Conservation (phyloP, 2,797 vertebrate genomes). For the Numenius phaeopus region DNA sequence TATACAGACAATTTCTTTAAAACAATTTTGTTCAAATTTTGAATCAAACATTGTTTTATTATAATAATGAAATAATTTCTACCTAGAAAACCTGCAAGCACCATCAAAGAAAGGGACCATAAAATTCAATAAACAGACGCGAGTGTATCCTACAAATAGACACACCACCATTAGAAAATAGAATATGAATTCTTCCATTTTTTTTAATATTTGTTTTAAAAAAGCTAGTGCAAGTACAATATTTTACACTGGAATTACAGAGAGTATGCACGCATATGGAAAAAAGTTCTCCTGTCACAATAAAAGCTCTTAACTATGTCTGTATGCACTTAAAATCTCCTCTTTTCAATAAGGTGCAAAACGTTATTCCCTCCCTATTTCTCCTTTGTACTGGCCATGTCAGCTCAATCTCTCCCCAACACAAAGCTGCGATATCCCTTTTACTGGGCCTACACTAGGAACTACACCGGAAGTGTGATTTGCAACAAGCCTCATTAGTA, state of each 20-base stretch:
- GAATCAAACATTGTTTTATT: constrained; percentile 96
- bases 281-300: constrained; percentile 88
- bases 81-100: constrained; percentile 98
- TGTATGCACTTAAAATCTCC: constrained; percentile 86
- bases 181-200: constrained; percentile 93
- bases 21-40: constrained; percentile 97
- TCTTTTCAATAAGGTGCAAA: constrained; percentile 92
- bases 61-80: constrained; percentile 97
- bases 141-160: constrained; percentile 96
- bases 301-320: constrained; percentile 89
- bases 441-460: constrained; percentile 76
- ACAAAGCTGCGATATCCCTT: constrained; percentile 78
- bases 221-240: constrained; percentile 97
- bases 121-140: constrained; percentile 96
- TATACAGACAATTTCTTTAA: constrained; percentile 95
- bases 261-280: constrained; percentile 94
- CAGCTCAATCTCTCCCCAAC: constrained; percentile 81
- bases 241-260: constrained; percentile 94
- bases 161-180: constrained; percentile 94
- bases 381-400: constrained; percentile 84
- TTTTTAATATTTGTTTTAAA: constrained; percentile 92
- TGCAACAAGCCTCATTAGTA: constrained; percentile 33
- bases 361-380: constrained; percentile 86
- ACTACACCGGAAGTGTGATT: constrained; percentile 71
- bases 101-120: constrained; percentile 98